Evolutionary conservation across 2,888 invertebrate genomes (phyloP).

Genomic region (Seira sanloemensis): DNA sequence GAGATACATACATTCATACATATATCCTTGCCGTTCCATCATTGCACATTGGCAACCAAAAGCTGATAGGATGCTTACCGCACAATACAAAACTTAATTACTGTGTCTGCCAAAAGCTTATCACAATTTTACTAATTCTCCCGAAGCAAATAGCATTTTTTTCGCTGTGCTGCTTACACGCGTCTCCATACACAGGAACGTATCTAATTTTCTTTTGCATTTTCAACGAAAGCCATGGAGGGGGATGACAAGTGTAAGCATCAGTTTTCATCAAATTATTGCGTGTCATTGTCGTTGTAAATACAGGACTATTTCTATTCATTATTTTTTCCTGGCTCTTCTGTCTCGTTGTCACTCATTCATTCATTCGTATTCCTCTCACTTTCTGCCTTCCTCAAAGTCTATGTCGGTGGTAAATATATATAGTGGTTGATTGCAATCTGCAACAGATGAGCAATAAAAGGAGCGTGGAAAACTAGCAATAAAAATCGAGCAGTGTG

Average conservation of each 20-base stretch:
- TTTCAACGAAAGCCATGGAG: neutral
- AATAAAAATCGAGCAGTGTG: conserved; percentile 53
- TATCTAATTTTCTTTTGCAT: neutral
- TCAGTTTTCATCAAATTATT: neutral
- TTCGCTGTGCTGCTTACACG: too few species aligned
- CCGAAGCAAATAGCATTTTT: neutral
- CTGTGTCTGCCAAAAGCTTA: neutral
- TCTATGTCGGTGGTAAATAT: neutral
- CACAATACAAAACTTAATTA: neutral
- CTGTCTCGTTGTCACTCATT: conserved; percentile 21
- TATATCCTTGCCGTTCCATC: too few species aligned
- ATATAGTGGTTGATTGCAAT: conserved; percentile 31
- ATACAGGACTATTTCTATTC: neutral
- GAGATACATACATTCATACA: too few species aligned
- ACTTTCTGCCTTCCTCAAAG: neutral
- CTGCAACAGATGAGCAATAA: conserved; percentile 61
- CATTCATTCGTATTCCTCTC: conserved; percentile 20
- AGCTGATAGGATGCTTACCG: neutral
- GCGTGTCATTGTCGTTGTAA: neutral
- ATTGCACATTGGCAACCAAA: too few species aligned
- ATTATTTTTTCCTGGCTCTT: conserved; percentile 3
- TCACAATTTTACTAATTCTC: neutral
- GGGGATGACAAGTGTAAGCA: neutral
- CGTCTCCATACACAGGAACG: too few species aligned
- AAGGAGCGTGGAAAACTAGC: conserved; percentile 31